These are phyloP conservation scores for Pachyrhynchus sulphureomaculatus DNA, from an alignment of 1,140 invertebrate species.

Conservation along the genomic window DNA sequence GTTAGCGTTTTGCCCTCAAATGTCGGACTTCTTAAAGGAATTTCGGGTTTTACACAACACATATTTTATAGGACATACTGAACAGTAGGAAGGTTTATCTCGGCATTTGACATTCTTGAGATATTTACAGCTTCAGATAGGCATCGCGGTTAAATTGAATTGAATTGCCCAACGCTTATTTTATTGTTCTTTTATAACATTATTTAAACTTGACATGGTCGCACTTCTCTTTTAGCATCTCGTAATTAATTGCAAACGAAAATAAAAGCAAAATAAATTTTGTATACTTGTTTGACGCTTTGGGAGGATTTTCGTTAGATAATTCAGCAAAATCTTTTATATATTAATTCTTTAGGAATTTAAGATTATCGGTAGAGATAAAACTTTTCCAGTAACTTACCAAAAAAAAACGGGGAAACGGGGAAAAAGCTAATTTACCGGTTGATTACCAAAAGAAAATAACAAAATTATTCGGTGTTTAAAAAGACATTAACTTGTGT, in stretches of 20 bases:
- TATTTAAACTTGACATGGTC: conserved; percentile 18
- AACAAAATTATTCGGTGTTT: no score
- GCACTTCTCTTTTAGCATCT: conserved; percentile 3
- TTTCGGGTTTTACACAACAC: conserved; percentile 24
- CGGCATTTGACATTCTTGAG: conserved; percentile 32
- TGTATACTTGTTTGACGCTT: no score
- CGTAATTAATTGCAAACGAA: conserved; percentile 1
- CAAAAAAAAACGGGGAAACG: no score
- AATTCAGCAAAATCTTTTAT: no score
- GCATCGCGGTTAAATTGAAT: conserved; percentile 33
- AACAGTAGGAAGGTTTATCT: conserved; percentile 31
- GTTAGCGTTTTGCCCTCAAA: not conserved
- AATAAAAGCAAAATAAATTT: no score
- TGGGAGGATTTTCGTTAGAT: no score
- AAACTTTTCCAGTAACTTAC: no score
- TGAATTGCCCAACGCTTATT: conserved; percentile 31
- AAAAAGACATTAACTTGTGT: no score
- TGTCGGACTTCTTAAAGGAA: conserved; percentile 17
- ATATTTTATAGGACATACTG: conserved; percentile 14
- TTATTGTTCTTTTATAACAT: conserved; percentile 32
- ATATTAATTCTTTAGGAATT: no score
- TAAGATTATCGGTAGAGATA: no score
- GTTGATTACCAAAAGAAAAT: no score
- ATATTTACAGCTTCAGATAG: conserved; percentile 32
- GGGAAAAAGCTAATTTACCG: no score